These are phyloP conservation scores for Drosophila maculinotata DNA, from an alignment of 2,888 invertebrate genomes.

Conservation along the genomic window DNA sequence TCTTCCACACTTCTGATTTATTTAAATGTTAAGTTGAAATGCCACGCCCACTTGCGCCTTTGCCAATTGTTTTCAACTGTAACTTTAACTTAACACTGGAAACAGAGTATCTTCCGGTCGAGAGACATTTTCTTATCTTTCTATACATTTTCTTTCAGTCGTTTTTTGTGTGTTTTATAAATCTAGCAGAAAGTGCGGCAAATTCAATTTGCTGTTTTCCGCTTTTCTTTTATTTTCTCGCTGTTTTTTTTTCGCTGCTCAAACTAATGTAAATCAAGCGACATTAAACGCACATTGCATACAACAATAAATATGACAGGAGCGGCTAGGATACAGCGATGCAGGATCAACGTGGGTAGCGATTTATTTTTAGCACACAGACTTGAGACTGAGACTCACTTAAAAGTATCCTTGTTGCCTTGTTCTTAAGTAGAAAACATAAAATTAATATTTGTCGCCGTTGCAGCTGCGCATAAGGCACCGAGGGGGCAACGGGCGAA, in stretches of 20 bases:
- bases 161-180: conserved; percentile 28
- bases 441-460: conserved; percentile 56
- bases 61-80: too few relatives aligned
- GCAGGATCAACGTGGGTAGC: conserved; percentile 35
- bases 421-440: conserved; percentile 32
- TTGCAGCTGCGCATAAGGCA: conserved; percentile 54
- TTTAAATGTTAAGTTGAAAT: too few relatives aligned
- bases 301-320: conserved; percentile 63
- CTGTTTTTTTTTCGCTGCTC: conserved; percentile 31
- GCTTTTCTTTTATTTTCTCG: conserved; percentile 13
- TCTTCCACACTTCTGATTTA: too few relatives aligned
- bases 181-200: conserved; percentile 41
- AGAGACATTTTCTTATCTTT: background rate
- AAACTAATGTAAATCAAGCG: conserved; percentile 75
- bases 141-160: conserved; percentile 1
- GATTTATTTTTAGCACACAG: conserved; percentile 38
- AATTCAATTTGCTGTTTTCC: conserved; percentile 65
- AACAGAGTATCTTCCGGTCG: conserved; percentile 7
- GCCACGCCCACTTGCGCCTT: too few relatives aligned
- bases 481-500: background rate
- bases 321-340: conserved; percentile 9
- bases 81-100: too few relatives aligned
- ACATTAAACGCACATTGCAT: conserved; percentile 71
- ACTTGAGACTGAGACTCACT: background rate
- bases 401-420: conserved; percentile 7